These are phyloP conservation scores for Acromyrmex heyeri DNA, from an alignment of 1,140 invertebrate genomes.

Conservation along the genomic window DNA sequence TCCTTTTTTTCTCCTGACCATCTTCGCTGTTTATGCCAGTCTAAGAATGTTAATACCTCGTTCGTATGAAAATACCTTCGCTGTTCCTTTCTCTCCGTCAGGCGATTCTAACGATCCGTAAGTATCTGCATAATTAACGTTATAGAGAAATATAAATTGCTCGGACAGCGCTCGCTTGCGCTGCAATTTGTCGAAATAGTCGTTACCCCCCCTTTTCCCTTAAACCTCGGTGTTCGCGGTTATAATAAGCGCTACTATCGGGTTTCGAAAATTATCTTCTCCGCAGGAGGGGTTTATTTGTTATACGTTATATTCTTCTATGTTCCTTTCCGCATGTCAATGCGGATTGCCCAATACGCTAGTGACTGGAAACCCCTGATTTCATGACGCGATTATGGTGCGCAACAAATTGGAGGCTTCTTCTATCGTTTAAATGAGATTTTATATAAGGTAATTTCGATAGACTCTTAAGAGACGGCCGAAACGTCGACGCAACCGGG, in stretches of 20 bases:
- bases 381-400: constrained; percentile 27
- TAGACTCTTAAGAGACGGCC: neutral
- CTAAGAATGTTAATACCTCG: constrained; percentile 1
- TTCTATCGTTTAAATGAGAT: constrained; percentile 43
- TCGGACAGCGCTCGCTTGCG: neutral
- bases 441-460: constrained; percentile 49
- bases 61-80: neutral
- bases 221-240: neutral
- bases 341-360: constrained; percentile 29
- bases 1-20: too few relatives aligned
- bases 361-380: constrained; percentile 33
- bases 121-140: constrained; percentile 42
- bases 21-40: neutral
- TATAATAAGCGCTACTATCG: constrained; percentile 28
- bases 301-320: constrained; percentile 28
- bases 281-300: constrained; percentile 20
- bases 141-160: constrained; percentile 49
- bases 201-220: constrained; percentile 31
- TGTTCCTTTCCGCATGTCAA: constrained; percentile 47
- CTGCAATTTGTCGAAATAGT: constrained; percentile 40
- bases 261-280: constrained; percentile 51
- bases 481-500: neutral
- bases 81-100: constrained; percentile 18
- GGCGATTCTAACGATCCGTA: constrained; percentile 27
- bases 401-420: constrained; percentile 31